phyloP scores from a whole-genome alignment of 2,888 invertebrate genomes.

The Conchocele bisecta region DNA sequence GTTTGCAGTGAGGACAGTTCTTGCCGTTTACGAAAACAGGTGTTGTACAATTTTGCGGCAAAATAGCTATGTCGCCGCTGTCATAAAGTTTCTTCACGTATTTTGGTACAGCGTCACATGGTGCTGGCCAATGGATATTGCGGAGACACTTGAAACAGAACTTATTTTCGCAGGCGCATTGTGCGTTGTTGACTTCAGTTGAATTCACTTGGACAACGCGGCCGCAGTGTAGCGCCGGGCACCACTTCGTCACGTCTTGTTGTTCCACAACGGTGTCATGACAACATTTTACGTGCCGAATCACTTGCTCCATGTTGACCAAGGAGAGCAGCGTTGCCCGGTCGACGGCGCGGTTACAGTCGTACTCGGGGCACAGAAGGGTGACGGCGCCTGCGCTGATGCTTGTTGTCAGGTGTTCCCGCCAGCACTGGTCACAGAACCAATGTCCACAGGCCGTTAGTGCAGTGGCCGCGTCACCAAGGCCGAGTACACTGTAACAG shows the following conservation, averaged over 20 bases:
- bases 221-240: conserved; percentile 64
- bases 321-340: conserved; percentile 43
- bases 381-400: conserved; percentile 29
- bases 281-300: conserved; percentile 37
- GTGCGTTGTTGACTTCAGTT: conserved; percentile 27
- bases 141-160: conserved; percentile 64
- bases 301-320: conserved; percentile 34
- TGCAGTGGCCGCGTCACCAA: conserved; percentile 40
- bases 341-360: conserved; percentile 55
- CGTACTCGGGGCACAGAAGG: conserved; percentile 61
- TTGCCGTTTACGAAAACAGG: conserved; percentile 55
- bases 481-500: conserved; percentile 56
- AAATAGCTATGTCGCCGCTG: conserved; percentile 42
- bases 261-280: conserved; percentile 56
- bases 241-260: conserved; percentile 55
- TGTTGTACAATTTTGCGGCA: conserved; percentile 18
- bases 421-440: conserved; percentile 69
- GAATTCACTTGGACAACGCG: conserved; percentile 44
- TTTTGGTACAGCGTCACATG: conserved; percentile 47
- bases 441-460: conserved; percentile 63
- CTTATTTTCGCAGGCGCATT: conserved; percentile 60
- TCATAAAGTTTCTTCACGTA: conserved; percentile 52
- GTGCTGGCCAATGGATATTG: conserved; percentile 66
- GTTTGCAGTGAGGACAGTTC: conserved; percentile 63
- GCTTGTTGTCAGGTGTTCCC: conserved; percentile 48